phyloP scores from a whole-genome alignment of 2,888 invertebrate genomes.

The Stenodera caucasica region DNA sequence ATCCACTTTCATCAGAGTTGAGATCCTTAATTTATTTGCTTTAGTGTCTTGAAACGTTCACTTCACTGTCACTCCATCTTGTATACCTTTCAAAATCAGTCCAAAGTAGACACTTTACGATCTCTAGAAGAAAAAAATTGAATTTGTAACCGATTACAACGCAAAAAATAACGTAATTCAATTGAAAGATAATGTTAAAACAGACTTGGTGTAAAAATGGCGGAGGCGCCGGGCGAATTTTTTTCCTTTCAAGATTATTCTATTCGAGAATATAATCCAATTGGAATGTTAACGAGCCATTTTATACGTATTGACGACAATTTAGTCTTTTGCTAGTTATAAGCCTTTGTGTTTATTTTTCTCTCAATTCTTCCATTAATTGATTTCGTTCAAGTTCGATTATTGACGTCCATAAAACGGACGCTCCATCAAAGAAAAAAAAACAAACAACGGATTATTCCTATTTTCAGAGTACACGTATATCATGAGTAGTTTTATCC shows the following conservation, averaged over 20 bases:
- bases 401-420: background rate
- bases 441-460: too few relatives aligned
- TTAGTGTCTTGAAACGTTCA: background rate
- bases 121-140: background rate
- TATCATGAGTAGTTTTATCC: too few relatives aligned
- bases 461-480: too few relatives aligned
- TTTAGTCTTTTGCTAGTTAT: background rate
- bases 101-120: background rate
- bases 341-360: background rate
- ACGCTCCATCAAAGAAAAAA: background rate
- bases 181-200: background rate
- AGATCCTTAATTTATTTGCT: constrained; percentile 6
- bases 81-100: background rate
- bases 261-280: too few relatives aligned
- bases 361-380: background rate
- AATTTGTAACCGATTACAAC: background rate
- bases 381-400: background rate
- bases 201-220: background rate
- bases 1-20: constrained; percentile 4
- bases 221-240: background rate
- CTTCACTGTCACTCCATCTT: background rate
- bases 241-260: too few relatives aligned
- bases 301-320: too few relatives aligned
- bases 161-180: background rate
- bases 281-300: too few relatives aligned